phyloP scores from a whole-genome alignment of 1,140 invertebrate genomes.

The Gryon sp. region DNA sequence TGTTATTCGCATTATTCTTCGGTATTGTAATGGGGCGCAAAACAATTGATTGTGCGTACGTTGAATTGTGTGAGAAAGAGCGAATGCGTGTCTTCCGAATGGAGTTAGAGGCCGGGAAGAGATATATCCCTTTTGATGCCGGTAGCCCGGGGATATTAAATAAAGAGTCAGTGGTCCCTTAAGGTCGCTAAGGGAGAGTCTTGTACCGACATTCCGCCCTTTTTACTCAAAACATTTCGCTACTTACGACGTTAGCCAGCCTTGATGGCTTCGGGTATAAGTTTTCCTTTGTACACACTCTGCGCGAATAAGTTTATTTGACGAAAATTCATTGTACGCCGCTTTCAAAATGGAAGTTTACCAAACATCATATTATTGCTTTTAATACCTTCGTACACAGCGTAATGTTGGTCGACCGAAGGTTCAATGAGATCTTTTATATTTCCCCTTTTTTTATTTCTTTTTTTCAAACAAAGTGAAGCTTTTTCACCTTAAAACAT shows the following conservation, averaged over 20 bases:
- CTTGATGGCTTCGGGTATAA: constrained; percentile 1
- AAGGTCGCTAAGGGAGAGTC: constrained; percentile 52
- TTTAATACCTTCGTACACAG: background rate
- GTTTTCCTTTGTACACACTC: constrained; percentile 35
- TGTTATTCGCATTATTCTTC: constrained; percentile 45
- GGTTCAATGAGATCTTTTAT: too few species aligned
- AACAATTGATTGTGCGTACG: constrained; percentile 29
- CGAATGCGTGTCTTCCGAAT: constrained; percentile 46
- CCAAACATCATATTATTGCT: constrained; percentile 2
- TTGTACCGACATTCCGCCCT: constrained; percentile 37
- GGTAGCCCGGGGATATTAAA: constrained; percentile 61
- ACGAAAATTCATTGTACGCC: constrained; percentile 24
- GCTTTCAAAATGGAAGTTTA: constrained; percentile 4
- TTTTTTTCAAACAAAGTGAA: too few species aligned
- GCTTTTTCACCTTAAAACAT: too few species aligned
- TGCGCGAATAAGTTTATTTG: constrained; percentile 33
- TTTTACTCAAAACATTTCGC: constrained; percentile 30
- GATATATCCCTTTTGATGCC: constrained; percentile 56
- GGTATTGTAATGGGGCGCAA: constrained; percentile 19
- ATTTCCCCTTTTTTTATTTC: too few species aligned
- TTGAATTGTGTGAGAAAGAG: constrained; percentile 46
- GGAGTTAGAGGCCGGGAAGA: constrained; percentile 47
- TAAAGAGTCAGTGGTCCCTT: constrained; percentile 60
- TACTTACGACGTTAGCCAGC: constrained; percentile 2
- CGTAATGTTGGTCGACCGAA: background rate